Evolutionary conservation across 2,797 vertebrate genomes (phyloP), one percentile per base, ranked within the genome.

Genomic region (Oreortyx pictus): DNA sequence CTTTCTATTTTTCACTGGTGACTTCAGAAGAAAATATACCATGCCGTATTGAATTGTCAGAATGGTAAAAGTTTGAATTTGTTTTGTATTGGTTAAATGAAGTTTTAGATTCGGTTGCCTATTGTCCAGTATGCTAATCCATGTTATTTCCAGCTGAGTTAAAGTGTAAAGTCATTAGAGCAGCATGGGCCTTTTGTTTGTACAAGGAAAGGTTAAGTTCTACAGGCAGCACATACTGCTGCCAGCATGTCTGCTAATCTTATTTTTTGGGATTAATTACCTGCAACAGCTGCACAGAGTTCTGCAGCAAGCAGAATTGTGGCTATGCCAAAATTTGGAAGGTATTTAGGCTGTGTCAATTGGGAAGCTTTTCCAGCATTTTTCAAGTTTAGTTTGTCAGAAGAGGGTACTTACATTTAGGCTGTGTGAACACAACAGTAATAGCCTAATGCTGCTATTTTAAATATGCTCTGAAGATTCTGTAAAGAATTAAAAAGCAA

Each of bases 101-200:
- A 72, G 81, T 77, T 90, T 82, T 85, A 74, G 85, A 88, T 86
- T 92, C 81, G 27, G 74, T 89, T 92, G 92, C 83, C 92, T 88
- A 73, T 88, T 94, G 89, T 92, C 88, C 75, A 24, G 66, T 90
- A 90, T 93, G 92, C 85, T 94, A 71, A 94, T 96, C 88, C 39
- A 12, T 72, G 71, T 94, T 86, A 85, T 66, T 94, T 93, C 94
- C 77, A 88, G 88, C 89, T 89, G 92, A 96, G 82, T 44, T 92
- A 71, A 95, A 92, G 79, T 73, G 90, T 92, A 89, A 95, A 94
- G 96, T 96, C 81, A 41, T 93, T 89, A 77, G 70, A 95, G 78
- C 93, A 90, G 79, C 11, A 0, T 95, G 85, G 89, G 88, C 85
- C 89, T 89, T 94, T 92, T 94, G 92, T 94, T 95, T 82, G 50